These are phyloP conservation scores for Drosophila greeni DNA, from an alignment of 2,888 invertebrate species.

Conservation along the genomic window DNA sequence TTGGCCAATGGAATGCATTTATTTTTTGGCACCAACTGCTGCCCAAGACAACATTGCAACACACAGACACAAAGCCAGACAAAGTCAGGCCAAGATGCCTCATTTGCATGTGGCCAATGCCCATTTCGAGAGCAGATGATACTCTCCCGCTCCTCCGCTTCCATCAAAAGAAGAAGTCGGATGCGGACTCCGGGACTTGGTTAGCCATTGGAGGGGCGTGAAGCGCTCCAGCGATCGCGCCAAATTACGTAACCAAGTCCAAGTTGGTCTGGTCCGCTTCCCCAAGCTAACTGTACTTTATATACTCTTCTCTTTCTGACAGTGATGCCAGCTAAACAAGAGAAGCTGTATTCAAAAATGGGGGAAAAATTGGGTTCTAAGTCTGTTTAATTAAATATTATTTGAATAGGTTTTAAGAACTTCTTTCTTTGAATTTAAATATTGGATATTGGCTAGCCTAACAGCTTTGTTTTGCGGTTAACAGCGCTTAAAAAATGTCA, in stretches of 20 bases:
- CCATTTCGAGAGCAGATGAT: slow-evolving; percentile 35
- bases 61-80: no score
- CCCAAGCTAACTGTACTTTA: slow-evolving; percentile 33
- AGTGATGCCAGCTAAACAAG: slow-evolving; percentile 6
- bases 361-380: background rate
- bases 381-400: background rate
- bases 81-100: slow-evolving; percentile 29
- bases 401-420: background rate
- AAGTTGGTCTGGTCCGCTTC: slow-evolving; percentile 45
- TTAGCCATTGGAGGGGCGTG: slow-evolving; percentile 30
- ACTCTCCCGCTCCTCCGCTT: slow-evolving; percentile 14
- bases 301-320: slow-evolving; percentile 6
- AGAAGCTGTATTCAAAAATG: background rate
- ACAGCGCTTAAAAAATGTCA: no score
- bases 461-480: background rate
- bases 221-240: slow-evolving; percentile 63
- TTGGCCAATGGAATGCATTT: slow-evolving; percentile 18
- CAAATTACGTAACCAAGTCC: slow-evolving; percentile 69
- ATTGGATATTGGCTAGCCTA: background rate
- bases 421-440: background rate
- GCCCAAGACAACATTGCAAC: slow-evolving; percentile 15
- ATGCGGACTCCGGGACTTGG: slow-evolving; percentile 10
- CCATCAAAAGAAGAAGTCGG: slow-evolving; percentile 32
- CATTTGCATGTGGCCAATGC: slow-evolving; percentile 41
- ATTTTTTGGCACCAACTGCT: slow-evolving; percentile 20